Percentiles rank a stretch among this genome's conserved stretches.
Evolutionary conservation across 2,113 vertebrate species (phyloP).

Genomic region (Ptilorrhoa leucosticta): DNA sequence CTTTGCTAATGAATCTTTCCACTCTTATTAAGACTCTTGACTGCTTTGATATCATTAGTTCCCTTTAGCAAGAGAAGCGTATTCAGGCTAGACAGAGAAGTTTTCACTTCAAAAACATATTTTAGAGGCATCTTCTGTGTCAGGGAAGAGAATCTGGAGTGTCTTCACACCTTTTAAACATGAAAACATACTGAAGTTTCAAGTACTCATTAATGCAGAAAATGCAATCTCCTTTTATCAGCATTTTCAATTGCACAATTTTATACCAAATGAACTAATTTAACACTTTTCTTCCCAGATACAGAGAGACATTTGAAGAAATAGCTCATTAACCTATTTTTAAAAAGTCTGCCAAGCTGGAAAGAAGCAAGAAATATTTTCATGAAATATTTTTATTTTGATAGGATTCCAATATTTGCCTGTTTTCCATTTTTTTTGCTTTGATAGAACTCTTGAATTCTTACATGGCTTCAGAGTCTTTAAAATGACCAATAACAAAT

Average conservation of each 20-base stretch:
- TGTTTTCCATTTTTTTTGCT: neutral
- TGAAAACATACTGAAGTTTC: neutral
- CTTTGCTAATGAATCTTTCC: neutral
- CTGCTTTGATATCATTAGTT: neutral
- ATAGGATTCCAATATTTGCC: neutral
- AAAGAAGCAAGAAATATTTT: neutral
- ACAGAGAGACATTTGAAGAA: neutral
- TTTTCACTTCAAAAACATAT: neutral
- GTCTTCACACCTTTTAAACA: neutral
- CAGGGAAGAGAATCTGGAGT: neutral
- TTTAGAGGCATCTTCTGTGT: neutral
- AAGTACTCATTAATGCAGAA: neutral
- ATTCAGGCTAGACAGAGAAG: neutral
- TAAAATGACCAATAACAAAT: neutral
- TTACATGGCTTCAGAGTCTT: neutral
- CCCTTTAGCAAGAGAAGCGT: neutral
- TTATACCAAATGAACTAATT: neutral
- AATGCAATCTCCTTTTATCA: neutral
- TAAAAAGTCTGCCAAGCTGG: neutral
- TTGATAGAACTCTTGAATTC: neutral
- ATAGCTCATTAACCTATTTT: neutral
- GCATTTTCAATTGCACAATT: neutral
- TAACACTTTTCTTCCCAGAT: neutral
- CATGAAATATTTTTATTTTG: neutral
- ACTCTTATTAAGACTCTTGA: neutral